phyloP scores from a whole-genome alignment of 2,797 vertebrate species.

The Chloroceryle amazona region DNA sequence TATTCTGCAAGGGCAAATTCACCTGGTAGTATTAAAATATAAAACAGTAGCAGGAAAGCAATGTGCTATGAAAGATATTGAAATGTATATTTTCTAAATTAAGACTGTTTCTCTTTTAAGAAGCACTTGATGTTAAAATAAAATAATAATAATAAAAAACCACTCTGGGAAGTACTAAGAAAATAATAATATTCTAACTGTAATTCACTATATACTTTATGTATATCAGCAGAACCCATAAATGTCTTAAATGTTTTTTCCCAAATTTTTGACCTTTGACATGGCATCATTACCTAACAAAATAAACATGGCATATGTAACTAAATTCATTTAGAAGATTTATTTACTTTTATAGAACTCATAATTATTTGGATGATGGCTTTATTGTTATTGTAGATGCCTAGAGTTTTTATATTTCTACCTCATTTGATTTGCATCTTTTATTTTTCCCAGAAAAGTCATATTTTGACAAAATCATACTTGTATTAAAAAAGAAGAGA shows the following conservation, averaged over 20 bases:
- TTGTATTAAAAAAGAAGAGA: neutral
- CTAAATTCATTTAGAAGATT: neutral
- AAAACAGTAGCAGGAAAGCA: neutral
- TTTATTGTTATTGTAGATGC: neutral
- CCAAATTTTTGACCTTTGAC: rapidly evolving
- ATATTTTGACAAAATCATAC: neutral
- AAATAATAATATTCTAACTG: neutral
- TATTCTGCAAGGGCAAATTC: neutral
- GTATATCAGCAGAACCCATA: neutral
- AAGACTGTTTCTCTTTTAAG: neutral
- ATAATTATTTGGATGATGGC: rapidly evolving
- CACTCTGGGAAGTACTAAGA: neutral
- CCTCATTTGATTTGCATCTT: neutral
- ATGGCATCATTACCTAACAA: neutral
- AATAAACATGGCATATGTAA: neutral
- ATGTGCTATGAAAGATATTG: neutral
- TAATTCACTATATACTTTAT: neutral
- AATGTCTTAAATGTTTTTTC: neutral
- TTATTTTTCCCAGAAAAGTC: neutral
- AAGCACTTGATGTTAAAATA: neutral
- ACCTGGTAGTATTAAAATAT: neutral
- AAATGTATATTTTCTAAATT: neutral
- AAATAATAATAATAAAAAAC: neutral
- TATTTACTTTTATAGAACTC: neutral
- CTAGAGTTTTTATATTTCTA: neutral